phyloP scores from a whole-genome alignment of 2,888 invertebrate genomes.

The Tiliacea aurago region DNA sequence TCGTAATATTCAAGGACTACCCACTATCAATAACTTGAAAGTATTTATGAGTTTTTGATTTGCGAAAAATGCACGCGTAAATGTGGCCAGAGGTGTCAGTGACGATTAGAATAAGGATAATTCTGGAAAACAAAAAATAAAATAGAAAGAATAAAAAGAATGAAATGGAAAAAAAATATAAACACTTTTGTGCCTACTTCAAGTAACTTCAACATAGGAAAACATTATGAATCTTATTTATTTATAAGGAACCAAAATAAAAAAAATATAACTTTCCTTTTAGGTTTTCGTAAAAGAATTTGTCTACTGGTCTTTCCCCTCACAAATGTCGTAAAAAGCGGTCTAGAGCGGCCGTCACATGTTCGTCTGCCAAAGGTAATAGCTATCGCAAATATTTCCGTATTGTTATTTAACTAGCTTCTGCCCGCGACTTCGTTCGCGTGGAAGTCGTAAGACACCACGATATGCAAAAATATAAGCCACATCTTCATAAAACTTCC shows the following conservation, averaged over 20 bases:
- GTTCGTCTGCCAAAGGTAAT: background rate
- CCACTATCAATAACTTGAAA: conserved; percentile 71
- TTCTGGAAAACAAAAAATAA: background rate
- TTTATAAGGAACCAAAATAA: background rate
- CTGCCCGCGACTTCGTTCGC: too few species aligned
- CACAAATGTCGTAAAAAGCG: background rate
- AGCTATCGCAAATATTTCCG: conserved; percentile 17
- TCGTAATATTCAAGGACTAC: conserved; percentile 83
- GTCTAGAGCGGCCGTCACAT: conserved; percentile 4
- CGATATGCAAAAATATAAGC: too few species aligned
- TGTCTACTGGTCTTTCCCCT: conserved; percentile 6
- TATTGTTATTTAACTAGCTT: conserved; percentile 3
- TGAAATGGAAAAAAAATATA: background rate
- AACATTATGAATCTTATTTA: background rate
- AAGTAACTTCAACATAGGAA: background rate
- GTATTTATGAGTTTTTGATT: conserved; percentile 67
- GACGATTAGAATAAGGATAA: background rate
- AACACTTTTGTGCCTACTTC: background rate
- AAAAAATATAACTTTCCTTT: too few species aligned
- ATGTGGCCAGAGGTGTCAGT: conserved; percentile 27
- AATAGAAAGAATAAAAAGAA: too few species aligned
- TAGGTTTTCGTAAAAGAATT: background rate
- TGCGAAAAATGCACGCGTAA: conserved; percentile 46
- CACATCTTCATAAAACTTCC: too few species aligned
- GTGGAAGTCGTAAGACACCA: too few species aligned